Percentiles rank a stretch among this genome's conserved stretches.
These are phyloP conservation scores for Ostrea edulis DNA, from an alignment of 1,140 invertebrate species.

Conservation along the genomic window DNA sequence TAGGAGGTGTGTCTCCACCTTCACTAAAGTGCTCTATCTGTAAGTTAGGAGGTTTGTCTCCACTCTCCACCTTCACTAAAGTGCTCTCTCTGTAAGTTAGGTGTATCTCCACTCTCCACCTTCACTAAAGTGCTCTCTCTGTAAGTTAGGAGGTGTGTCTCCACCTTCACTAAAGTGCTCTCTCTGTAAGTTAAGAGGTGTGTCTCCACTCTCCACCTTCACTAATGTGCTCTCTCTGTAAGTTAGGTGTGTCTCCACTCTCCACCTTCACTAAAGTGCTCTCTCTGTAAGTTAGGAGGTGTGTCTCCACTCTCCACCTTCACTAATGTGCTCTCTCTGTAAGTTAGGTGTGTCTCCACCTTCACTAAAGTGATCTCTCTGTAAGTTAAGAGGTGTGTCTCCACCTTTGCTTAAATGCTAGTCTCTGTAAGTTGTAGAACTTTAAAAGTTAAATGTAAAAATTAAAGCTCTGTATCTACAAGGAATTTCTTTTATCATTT, in stretches of 20 bases:
- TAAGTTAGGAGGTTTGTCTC: no score
- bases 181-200: no score
- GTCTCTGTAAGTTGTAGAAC: no score
- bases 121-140: not conserved
- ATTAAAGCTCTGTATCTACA: no score
- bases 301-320: conserved; percentile 67
- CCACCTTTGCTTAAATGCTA: no score
- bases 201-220: conserved; percentile 61
- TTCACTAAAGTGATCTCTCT: not conserved
- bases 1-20: no score
- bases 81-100: conserved; percentile 62
- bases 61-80: conserved; percentile 62
- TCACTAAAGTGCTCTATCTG: no score
- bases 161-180: no score
- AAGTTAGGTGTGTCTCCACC: conserved; percentile 66
- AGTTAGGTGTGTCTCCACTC: conserved; percentile 78
- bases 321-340: no score
- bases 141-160: conserved; percentile 58
- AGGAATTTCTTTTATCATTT: no score
- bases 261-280: conserved; percentile 73
- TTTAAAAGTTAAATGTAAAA: no score
- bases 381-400: conserved; percentile 78
- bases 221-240: conserved; percentile 49
- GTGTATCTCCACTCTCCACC: conserved; percentile 80
- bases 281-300: conserved; percentile 58